phyloP scores from a whole-genome alignment of 2,888 invertebrate species.

The Mactromeris polynyma region DNA sequence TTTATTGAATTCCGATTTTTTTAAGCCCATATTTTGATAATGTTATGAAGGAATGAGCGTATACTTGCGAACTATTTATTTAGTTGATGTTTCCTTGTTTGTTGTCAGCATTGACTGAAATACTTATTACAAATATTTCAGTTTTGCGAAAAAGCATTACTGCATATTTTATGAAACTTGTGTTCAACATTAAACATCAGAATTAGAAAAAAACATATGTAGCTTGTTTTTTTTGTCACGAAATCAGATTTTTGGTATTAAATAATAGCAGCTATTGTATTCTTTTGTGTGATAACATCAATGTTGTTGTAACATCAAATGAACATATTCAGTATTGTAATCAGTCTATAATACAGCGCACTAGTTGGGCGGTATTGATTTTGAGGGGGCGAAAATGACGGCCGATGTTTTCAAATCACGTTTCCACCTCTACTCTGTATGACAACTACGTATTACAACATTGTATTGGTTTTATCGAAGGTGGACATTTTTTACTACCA shows the following conservation, averaged over 20 bases:
- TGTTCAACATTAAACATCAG: slow-evolving; percentile 12
- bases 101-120: slow-evolving; percentile 7
- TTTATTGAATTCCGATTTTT: not conserved
- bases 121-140: not conserved
- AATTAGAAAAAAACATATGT: slow-evolving; percentile 8
- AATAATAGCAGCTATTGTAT: not conserved
- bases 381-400: not conserved
- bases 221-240: not conserved
- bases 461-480: not conserved
- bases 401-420: not conserved
- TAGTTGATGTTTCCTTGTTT: not conserved
- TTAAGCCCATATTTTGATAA: not conserved
- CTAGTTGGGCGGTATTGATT: not conserved
- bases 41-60: not conserved
- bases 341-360: not conserved
- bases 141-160: not conserved
- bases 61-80: slow-evolving; percentile 1
- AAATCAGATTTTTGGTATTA: not conserved
- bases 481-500: not conserved
- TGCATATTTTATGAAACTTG: slow-evolving; percentile 5
- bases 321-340: not conserved
- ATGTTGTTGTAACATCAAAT: not conserved
- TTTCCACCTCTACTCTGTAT: not conserved
- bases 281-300: not conserved
- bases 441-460: not conserved